Evolutionary conservation across 2,797 vertebrate genomes (phyloP).

Genomic region (Holocentrus rufus): DNA sequence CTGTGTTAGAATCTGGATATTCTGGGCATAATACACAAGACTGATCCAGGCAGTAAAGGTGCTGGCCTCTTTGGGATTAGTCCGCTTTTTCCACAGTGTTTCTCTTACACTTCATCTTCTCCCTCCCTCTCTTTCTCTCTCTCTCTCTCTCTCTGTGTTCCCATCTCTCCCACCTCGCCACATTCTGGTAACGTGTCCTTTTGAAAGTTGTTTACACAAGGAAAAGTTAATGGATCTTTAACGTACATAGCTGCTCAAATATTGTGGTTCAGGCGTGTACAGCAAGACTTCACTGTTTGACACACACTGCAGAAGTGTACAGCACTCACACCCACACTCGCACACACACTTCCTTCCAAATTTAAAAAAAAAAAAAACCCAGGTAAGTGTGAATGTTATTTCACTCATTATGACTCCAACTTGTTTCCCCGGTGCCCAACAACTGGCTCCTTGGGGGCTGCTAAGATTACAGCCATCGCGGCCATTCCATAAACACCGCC

Average conservation of each 20-base stretch:
- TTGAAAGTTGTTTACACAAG: constrained; percentile 70
- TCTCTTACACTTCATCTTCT: constrained; percentile 33
- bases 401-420: constrained; percentile 76
- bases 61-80: constrained; percentile 58
- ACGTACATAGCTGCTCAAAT: constrained; percentile 63
- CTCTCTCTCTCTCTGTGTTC: constrained; percentile 35
- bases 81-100: constrained; percentile 77
- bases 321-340: constrained; percentile 2
- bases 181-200: constrained; percentile 66
- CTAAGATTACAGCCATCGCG: constrained; percentile 73
- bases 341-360: no score
- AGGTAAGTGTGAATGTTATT: constrained; percentile 74
- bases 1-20: constrained; percentile 21
- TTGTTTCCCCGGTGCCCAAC: constrained; percentile 70
- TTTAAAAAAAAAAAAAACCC: no score
- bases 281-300: constrained; percentile 39
- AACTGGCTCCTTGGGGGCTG: constrained; percentile 67
- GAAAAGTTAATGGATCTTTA: constrained; percentile 66
- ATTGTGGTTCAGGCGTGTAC: constrained; percentile 42
- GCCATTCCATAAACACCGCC: constrained; percentile 68
- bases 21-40: constrained; percentile 5
- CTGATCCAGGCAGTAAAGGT: constrained; percentile 42
- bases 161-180: constrained; percentile 45
- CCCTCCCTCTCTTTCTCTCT: neutral
- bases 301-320: neutral